These are phyloP conservation scores for Limanda limanda DNA, from an alignment of 2,113 vertebrate genomes.

Conservation along the genomic window DNA sequence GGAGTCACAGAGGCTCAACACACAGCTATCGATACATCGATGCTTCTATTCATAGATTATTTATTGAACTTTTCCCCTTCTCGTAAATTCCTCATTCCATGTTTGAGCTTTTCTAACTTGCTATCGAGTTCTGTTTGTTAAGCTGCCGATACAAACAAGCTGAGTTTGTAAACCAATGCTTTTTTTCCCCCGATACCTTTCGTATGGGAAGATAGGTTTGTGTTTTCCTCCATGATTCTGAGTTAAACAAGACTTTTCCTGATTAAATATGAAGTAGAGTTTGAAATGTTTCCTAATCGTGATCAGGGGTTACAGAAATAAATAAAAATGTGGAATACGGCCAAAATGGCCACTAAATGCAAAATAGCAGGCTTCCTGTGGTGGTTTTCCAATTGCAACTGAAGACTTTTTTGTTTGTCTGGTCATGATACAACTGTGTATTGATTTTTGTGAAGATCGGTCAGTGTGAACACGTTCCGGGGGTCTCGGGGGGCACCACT, in stretches of 20 bases:
- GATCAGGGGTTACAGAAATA: not conserved
- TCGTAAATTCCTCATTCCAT: not conserved
- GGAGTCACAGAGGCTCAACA: conserved; percentile 32
- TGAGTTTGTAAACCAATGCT: not conserved
- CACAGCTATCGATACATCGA: conserved; percentile 29
- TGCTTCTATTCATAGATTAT: not conserved
- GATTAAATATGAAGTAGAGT: not conserved
- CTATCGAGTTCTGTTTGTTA: not conserved
- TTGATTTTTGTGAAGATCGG: too few relatives aligned
- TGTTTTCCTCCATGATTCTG: not conserved
- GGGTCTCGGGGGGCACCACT: too few relatives aligned
- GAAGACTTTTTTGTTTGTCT: too few relatives aligned
- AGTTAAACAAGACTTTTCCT: not conserved
- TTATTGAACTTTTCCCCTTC: not conserved
- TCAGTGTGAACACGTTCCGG: too few relatives aligned
- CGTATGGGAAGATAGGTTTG: not conserved
- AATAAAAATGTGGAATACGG: too few relatives aligned
- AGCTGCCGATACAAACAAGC: not conserved
- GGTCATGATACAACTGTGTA: too few relatives aligned
- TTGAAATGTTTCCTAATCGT: not conserved
- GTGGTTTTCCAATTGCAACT: too few relatives aligned
- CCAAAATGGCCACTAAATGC: too few relatives aligned
- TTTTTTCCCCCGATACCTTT: not conserved
- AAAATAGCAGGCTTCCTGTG: too few relatives aligned
- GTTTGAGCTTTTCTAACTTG: not conserved